Conservation (phyloP, 2,113 vertebrate species). For the Neoarius graeffei region DNA sequence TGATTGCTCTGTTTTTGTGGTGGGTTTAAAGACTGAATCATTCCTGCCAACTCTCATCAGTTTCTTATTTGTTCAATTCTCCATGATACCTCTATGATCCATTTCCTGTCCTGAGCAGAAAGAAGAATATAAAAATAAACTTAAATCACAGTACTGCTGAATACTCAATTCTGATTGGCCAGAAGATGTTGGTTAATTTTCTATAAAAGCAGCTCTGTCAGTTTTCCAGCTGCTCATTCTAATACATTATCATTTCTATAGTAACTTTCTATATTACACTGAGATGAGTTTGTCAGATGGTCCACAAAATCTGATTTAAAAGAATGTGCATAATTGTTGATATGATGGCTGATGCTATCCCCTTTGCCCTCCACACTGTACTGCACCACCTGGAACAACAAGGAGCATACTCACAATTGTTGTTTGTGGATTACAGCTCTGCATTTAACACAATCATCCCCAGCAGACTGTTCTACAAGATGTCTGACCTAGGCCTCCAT, state of each 20-base stretch:
- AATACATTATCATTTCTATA: neutral
- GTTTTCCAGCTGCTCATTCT: neutral
- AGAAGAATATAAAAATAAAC: neutral
- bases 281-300: neutral
- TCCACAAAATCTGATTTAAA: neutral
- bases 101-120: neutral
- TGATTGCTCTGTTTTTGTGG: neutral
- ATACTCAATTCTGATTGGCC: neutral
- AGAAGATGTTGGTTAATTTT: neutral
- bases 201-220: neutral
- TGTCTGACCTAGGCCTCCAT: no score
- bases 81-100: neutral
- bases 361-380: no score
- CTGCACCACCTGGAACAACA: no score
- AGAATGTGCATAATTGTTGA: neutral
- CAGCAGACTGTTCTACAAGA: no score
- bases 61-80: neutral
- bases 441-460: no score
- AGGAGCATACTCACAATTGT: no score
- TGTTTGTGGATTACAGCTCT: no score
- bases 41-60: slow-evolving; percentile 15
- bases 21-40: neutral
- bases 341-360: no score
- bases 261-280: neutral
- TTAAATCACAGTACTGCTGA: neutral